Percentiles rank a stretch among this genome's conserved stretches.
These are phyloP conservation scores for Nicator chloris DNA, from an alignment of 2,113 vertebrate species.

Conservation along the genomic window DNA sequence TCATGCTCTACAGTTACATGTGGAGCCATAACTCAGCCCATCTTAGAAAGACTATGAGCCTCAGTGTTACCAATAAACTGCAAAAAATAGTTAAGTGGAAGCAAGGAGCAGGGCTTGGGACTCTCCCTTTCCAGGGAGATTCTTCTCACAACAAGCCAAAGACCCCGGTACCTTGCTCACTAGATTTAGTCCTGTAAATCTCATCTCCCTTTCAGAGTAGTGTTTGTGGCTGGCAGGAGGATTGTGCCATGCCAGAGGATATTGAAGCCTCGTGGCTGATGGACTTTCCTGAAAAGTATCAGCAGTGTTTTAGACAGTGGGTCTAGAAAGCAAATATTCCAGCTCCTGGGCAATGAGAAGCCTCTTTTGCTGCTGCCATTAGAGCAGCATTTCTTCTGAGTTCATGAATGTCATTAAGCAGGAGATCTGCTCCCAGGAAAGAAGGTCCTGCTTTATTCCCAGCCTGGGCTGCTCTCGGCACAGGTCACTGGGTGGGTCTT, in stretches of 20 bases:
- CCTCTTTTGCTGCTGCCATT: neutral
- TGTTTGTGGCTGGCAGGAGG: neutral
- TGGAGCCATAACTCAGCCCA: neutral
- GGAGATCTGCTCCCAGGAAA: neutral
- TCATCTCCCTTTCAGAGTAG: neutral
- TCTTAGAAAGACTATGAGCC: neutral
- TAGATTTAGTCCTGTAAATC: neutral
- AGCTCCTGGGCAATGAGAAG: neutral
- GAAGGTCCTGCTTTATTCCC: neutral
- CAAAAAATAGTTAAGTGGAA: neutral
- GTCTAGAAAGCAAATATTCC: neutral
- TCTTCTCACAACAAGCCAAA: neutral
- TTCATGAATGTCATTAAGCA: neutral
- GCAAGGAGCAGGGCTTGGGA: neutral
- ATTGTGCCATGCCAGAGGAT: neutral
- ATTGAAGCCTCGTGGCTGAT: neutral
- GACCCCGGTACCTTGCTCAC: neutral
- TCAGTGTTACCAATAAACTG: neutral
- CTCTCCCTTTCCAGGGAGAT: neutral
- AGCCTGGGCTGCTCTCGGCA: neutral
- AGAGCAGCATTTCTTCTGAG: neutral
- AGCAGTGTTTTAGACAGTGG: neutral
- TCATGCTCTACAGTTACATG: neutral
- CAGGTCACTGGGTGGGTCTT: neutral
- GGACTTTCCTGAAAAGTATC: neutral